Conservation (phyloP, 2,888 invertebrate genomes). For the Trichacis sp. region DNA sequence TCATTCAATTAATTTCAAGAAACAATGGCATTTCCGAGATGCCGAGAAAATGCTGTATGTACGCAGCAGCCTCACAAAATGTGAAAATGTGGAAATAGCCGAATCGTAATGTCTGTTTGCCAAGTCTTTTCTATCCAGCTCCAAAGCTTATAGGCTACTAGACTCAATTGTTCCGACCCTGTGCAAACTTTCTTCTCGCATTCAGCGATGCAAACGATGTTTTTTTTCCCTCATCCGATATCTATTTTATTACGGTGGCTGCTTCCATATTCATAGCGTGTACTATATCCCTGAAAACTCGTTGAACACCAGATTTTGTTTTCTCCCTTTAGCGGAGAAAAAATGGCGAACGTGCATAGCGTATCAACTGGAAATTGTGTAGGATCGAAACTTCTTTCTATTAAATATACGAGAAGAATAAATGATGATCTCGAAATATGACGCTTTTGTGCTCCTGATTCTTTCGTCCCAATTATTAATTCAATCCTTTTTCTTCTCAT, state of each 20-base stretch:
- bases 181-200: slow-evolving; percentile 10
- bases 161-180: no score
- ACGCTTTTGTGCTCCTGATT: no score
- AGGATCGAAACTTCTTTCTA: slow-evolving; percentile 32
- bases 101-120: neutral
- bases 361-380: slow-evolving; percentile 21
- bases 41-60: no score
- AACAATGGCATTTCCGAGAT: no score
- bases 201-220: slow-evolving; percentile 6
- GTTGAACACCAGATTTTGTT: slow-evolving; percentile 36
- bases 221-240: slow-evolving; percentile 34
- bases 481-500: no score
- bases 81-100: neutral
- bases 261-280: slow-evolving; percentile 36
- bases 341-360: slow-evolving; percentile 38
- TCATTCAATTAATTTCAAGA: no score
- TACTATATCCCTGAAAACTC: slow-evolving; percentile 38
- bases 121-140: no score
- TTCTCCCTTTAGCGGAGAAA: slow-evolving; percentile 30
- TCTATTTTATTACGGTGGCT: slow-evolving; percentile 31
- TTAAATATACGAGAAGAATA: slow-evolving; percentile 20
- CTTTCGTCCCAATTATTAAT: no score
- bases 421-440: no score
- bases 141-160: neutral
- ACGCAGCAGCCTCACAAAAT: neutral